Conservation (phyloP, 2,113 vertebrate species). For the Crotalus horridus region DNA sequence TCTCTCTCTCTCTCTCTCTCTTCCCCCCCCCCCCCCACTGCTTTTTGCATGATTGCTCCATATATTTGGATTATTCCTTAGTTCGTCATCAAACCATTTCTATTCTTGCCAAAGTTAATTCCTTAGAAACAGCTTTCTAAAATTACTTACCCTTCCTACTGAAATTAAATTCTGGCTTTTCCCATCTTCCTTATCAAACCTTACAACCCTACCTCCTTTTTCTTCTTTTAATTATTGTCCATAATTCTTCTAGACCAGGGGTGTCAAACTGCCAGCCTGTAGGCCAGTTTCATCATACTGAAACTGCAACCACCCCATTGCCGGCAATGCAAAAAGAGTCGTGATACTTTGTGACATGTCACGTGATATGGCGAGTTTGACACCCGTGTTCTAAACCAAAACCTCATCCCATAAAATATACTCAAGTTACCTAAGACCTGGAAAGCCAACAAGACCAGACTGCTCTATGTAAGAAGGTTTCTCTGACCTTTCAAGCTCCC, state of each 20-base stretch:
- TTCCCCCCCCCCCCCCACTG: background rate
- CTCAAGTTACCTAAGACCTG: background rate
- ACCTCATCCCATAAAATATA: background rate
- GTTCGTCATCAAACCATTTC: background rate
- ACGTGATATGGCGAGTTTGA: too few relatives aligned
- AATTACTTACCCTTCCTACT: background rate
- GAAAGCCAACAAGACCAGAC: background rate
- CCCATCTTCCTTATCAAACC: background rate
- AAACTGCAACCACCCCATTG: too few relatives aligned
- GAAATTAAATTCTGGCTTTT: background rate
- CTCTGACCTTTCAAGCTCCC: background rate
- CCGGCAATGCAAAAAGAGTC: too few relatives aligned
- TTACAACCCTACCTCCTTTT: background rate
- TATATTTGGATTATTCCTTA: background rate
- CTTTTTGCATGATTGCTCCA: background rate
- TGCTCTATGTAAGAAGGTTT: background rate
- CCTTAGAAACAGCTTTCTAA: background rate
- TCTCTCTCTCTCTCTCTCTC: too few relatives aligned
- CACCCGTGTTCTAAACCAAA: background rate
- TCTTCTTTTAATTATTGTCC: background rate
- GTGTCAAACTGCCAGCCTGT: too few relatives aligned
- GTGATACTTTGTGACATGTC: too few relatives aligned
- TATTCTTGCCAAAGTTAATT: too few relatives aligned
- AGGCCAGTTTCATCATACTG: too few relatives aligned
- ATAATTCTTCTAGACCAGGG: background rate